Conservation (phyloP, 2,113 vertebrate genomes). For the Elgaria multicarinata region DNA sequence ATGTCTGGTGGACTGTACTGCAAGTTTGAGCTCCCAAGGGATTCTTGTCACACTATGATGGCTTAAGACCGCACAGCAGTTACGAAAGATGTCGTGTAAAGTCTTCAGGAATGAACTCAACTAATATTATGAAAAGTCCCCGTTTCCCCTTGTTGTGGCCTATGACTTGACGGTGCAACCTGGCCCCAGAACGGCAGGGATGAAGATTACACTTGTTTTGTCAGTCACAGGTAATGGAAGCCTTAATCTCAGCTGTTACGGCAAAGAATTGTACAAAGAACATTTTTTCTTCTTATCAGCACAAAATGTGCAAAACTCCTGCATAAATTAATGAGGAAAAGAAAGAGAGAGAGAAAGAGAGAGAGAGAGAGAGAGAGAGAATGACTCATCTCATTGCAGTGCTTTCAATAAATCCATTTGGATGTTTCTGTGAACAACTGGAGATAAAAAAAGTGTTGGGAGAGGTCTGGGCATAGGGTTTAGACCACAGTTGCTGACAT, state of each 20-base stretch:
- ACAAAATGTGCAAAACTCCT: not conserved
- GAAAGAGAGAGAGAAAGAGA: no score
- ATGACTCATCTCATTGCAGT: not conserved
- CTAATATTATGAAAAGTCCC: not conserved
- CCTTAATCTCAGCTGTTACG: not conserved
- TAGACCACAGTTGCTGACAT: not conserved
- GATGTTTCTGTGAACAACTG: slow-evolving; percentile 4
- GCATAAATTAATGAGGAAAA: not conserved
- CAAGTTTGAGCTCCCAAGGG: not conserved
- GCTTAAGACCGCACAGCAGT: not conserved
- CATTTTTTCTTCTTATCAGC: slow-evolving; percentile 2
- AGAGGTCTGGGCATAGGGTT: not conserved
- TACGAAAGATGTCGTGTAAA: not conserved
- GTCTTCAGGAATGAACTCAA: not conserved
- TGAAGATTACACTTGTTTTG: slow-evolving; percentile 10
- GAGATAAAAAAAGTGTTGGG: not conserved
- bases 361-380: not conserved
- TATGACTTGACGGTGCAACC: slow-evolving; percentile 2
- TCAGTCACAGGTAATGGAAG: not conserved
- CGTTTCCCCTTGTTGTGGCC: not conserved
- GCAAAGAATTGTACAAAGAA: not conserved
- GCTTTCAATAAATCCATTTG: not conserved
- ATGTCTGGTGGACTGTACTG: not conserved
- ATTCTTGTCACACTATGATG: not conserved
- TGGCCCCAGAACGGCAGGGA: not conserved